Base-by-base conservation (phyloP, 1,140 invertebrate genomes). In the Microplitis demolitor region DNA sequence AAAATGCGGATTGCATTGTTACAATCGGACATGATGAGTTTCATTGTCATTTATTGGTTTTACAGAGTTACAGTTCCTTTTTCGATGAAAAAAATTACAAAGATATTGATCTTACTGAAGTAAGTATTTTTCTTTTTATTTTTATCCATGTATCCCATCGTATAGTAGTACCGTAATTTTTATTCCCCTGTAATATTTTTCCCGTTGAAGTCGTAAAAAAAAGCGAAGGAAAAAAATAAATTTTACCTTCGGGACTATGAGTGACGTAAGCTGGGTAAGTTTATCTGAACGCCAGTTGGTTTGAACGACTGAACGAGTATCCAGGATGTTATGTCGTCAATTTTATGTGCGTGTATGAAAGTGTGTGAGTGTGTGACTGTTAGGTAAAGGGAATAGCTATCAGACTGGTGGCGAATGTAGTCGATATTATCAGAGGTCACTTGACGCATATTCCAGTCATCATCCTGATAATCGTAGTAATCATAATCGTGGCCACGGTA, bases 1-100 rank as follows among this genome's bases (percentile, higher is more conserved):
- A 86, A 89, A 90, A 90, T 77, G 88, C 90, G 3, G 90, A 91
- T 76, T 89, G 89, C 74, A 86, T 89, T 50, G 83, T 90, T 11
- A 84, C 85, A 68, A 87, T 90, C 64, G 89, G 87, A 33, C 82
- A 87, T 53, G 88, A 90, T 77, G 89, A 90, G 77, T 91, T 90
- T 74, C 85, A 87, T 62, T 91, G 89, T 76, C 90, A 90, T 75
- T 78, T 89, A 4, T 81, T 90, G n/a, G 89, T 91, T 4, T 80
- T 91, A 3, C 89, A 90, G 75, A 89, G 89, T 77, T 91, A 91
- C 76, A 90, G 89, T 13, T 78, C 83, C 61, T 88, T 88, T 53
- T 90, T 90, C 74, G 89, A 90, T 62, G 85, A 87, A 16, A 86
- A 88, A 75, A 85, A 84, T 75, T 72, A 76, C 61, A 84, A 88